These are phyloP conservation scores for Apostichopus leukothele DNA, from an alignment of 53 echinoderm and acorn worm genomes.

Conservation along the genomic window DNA sequence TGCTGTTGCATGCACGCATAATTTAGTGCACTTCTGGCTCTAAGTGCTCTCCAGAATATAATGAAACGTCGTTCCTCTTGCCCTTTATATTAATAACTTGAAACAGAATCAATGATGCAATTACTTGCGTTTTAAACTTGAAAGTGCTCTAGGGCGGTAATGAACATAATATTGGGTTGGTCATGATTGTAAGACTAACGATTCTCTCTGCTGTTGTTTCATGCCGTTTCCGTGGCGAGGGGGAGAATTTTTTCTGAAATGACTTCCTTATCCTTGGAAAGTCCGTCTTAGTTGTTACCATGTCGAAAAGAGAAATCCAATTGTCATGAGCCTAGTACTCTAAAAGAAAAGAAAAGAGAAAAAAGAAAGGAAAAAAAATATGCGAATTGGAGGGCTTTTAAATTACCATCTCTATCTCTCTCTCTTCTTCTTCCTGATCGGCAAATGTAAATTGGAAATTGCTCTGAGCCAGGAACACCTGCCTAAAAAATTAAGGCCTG, in stretches of 20 bases:
- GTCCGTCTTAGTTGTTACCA: constrained; percentile 22
- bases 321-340: constrained; percentile 26
- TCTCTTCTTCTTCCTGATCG: constrained; percentile 20
- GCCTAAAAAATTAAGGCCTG: constrained; percentile 37
- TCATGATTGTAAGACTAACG: constrained; percentile 35
- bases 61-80: neutral
- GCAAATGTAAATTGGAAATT: constrained; percentile 44
- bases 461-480: constrained; percentile 46
- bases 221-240: constrained; percentile 43
- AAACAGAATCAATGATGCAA: constrained; percentile 48
- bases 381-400: constrained; percentile 31
- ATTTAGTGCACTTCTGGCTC: constrained; percentile 41
- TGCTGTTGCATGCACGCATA: constrained; percentile 48
- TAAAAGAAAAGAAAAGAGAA: neutral
- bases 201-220: constrained; percentile 37
- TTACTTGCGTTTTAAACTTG: constrained; percentile 43
- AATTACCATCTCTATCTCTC: constrained; percentile 17
- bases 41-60: constrained; percentile 10
- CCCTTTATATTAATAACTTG: constrained; percentile 43
- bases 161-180: constrained; percentile 43
- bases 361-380: neutral
- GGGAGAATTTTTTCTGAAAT: constrained; percentile 21
- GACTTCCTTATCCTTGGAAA: constrained; percentile 37
- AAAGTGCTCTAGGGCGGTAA: constrained; percentile 28
- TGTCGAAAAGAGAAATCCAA: constrained; percentile 4